Base-by-base conservation (phyloP, 2,888 invertebrate genomes). In the Pseudococcus longispinus region DNA sequence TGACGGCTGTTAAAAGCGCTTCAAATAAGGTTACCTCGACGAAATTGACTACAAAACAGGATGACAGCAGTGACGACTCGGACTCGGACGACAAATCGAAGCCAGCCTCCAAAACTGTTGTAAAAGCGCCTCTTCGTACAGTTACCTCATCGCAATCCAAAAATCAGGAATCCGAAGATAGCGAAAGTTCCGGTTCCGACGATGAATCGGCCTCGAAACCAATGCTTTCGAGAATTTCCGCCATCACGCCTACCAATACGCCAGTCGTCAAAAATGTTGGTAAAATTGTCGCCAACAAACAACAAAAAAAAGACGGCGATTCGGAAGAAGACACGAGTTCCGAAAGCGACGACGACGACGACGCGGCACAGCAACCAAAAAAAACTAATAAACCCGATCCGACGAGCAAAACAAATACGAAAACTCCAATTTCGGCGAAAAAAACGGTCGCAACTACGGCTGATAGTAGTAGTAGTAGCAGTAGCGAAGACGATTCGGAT, bases 251-350 rank as follows among this genome's bases (percentile, higher is more conserved):
- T 13, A n/a, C 44, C 18, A 55, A 55, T n/a, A 29, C 77, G 5
- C 37, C 77, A 37, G 9, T 18, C 15, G 18, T 18, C n/a, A 77
- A 77, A 37, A 5, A n/a, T n/a, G 2, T 23, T 26, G 26, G 2
- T 6, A 65, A 23, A 11, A 15, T 9, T 23, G 26, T 11, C 8
- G 65, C 26, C 91, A 3, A n/a, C 55, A 91, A 92, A 29, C 92
- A 92, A 88, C 92, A 92, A 0, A 90, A 91, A 82, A 91, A 91
- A 32, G 77, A 29, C 0, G 90, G 90, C 15, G 92, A 91, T 90
- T 92, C 92, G 0, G 92, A 92, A 87, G 92, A 37, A 92, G 92
- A 92, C 89, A 92, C 90, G 13, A 88, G 85, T 87, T 89, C 88
- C 82, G 88, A 84, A 15, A 88, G 88, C 20, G 85, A 87, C 13